Conservation (phyloP, 2,113 vertebrate genomes). For the Atrichornis clamosus region DNA sequence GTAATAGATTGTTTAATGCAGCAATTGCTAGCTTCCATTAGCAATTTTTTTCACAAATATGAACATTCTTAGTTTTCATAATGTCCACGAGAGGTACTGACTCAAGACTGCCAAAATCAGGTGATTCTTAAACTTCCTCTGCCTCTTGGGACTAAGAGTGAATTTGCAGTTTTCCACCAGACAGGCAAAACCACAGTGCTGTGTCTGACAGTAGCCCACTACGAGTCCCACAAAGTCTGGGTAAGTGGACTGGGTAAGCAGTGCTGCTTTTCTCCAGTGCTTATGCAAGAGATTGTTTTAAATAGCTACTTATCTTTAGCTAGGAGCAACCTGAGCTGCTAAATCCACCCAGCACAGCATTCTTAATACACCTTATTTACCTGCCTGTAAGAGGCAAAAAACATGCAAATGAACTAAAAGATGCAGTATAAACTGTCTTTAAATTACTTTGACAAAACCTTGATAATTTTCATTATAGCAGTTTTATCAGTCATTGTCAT, state of each 20-base stretch:
- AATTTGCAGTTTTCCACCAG: neutral
- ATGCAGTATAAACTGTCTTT: neutral
- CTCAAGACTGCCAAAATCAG: neutral
- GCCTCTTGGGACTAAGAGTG: neutral
- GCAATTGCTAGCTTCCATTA: neutral
- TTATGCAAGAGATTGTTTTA: neutral
- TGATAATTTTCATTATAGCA: neutral
- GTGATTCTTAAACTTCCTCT: neutral
- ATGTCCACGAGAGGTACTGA: neutral
- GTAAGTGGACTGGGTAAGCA: neutral
- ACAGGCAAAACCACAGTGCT: neutral
- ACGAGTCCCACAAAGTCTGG: neutral
- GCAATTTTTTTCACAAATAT: neutral
- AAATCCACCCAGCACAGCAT: neutral
- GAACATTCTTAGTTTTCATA: neutral
- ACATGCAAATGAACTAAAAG: neutral
- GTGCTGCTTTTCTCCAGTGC: neutral
- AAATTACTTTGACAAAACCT: neutral
- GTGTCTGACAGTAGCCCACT: neutral
- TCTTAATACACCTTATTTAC: neutral
- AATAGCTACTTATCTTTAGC: neutral
- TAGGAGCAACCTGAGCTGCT: neutral
- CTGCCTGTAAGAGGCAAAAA: neutral
- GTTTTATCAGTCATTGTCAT: neutral
- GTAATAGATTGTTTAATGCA: neutral